Evolutionary conservation across 1,140 invertebrate species (phyloP).

Genomic region (Melipona quadrifasciata): DNA sequence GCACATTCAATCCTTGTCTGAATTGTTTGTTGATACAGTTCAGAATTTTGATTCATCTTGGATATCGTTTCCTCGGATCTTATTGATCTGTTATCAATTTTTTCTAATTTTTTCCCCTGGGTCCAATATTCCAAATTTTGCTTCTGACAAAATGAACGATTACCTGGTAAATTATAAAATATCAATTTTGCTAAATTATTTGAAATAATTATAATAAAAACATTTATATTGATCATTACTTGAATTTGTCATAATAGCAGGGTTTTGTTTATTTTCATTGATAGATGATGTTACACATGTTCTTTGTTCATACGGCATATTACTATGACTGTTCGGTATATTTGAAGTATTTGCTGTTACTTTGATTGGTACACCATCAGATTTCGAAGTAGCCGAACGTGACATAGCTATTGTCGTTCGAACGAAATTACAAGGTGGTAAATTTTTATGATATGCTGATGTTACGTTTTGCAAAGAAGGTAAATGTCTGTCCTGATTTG

Average conservation of each 20-base stretch:
- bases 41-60: background rate
- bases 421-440: conserved; percentile 10
- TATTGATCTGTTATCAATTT: background rate
- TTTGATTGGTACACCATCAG: too few relatives aligned
- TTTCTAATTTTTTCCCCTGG: rapidly evolving
- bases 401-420: background rate
- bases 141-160: background rate
- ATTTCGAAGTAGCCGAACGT: too few relatives aligned
- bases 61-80: background rate
- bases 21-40: background rate
- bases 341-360: too few relatives aligned
- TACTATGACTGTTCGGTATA: too few relatives aligned
- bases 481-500: background rate
- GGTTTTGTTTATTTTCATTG: background rate
- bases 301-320: background rate
- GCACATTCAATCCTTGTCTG: background rate
- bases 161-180: background rate
- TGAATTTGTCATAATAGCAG: too few relatives aligned
- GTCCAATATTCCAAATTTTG: background rate
- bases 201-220: background rate
- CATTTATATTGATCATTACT: background rate
- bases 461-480: background rate
- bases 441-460: conserved; percentile 29
- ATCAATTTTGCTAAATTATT: background rate
- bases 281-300: background rate